Percentiles rank a stretch among this genome's conserved stretches.
Evolutionary conservation across 2,797 vertebrate genomes (phyloP).

Genomic region (Peromyscus eremicus): DNA sequence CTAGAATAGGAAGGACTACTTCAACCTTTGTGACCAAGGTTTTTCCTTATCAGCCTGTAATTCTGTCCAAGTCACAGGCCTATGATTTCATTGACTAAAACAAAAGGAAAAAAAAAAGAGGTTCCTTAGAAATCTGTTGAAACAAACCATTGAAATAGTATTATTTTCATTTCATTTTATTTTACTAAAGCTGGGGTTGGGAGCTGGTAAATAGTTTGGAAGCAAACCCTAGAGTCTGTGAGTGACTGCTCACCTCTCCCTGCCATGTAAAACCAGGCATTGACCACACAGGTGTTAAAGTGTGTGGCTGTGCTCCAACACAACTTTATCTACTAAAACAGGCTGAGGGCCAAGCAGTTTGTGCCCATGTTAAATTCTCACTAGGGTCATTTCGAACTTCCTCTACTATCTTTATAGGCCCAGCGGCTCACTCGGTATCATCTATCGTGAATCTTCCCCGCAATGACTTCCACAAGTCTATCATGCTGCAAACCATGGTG

Average conservation of each 20-base stretch:
- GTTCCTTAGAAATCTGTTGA: not conserved
- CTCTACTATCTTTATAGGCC: not conserved
- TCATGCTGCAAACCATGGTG: not conserved
- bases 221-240: not conserved
- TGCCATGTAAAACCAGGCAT: not conserved
- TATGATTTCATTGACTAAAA: not conserved
- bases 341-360: not conserved
- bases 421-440: not conserved
- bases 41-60: not conserved
- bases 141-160: not conserved
- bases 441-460: not conserved
- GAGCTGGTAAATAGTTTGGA: not conserved
- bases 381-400: not conserved
- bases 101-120: not conserved
- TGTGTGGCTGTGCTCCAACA: not conserved
- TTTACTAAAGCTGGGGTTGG: not conserved
- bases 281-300: not conserved
- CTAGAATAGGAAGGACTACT: not conserved
- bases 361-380: not conserved
- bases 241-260: not conserved
- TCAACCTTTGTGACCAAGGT: not conserved
- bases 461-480: constrained; percentile 25
- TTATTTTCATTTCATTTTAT: not conserved
- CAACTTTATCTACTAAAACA: constrained; percentile 46
- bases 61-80: not conserved